Evolutionary conservation across 2,113 vertebrate genomes (phyloP).

Genomic region (Scomber colias): DNA sequence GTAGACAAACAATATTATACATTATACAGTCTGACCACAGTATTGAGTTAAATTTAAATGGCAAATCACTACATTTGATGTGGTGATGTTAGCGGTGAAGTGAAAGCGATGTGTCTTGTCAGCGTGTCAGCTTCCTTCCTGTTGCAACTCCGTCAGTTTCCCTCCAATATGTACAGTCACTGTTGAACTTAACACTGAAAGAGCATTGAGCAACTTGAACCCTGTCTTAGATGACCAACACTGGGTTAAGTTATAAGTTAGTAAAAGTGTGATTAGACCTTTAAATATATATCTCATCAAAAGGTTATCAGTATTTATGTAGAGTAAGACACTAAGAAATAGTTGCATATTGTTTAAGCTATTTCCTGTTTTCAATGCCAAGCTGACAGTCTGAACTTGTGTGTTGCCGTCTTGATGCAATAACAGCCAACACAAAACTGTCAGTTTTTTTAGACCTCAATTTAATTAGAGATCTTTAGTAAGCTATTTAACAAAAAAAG

Average conservation of each 20-base stretch:
- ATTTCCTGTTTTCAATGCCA: conserved; percentile 57
- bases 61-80: conserved; percentile 28
- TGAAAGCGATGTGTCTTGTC: conserved; percentile 52
- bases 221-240: background rate
- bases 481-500: background rate
- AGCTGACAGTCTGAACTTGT: conserved; percentile 41
- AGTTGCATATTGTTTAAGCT: background rate
- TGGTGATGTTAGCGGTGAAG: conserved; percentile 23
- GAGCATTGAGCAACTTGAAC: conserved; percentile 3
- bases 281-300: background rate
- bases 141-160: conserved; percentile 17
- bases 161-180: background rate
- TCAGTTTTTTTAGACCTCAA: background rate
- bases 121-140: conserved; percentile 63
- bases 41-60: background rate
- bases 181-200: background rate
- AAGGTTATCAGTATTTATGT: background rate
- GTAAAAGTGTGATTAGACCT: background rate
- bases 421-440: background rate
- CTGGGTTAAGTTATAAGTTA: background rate
- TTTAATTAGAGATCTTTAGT: background rate
- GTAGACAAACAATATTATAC: fast-evolving
- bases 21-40: background rate
- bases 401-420: background rate
- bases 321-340: conserved; percentile 14